A percentile compares a stretch with the other conserved stretches of the same genome.
These are phyloP conservation scores for Scaptomyza caliginosa DNA, from an alignment of 2,888 invertebrate genomes.

Conservation along the genomic window DNA sequence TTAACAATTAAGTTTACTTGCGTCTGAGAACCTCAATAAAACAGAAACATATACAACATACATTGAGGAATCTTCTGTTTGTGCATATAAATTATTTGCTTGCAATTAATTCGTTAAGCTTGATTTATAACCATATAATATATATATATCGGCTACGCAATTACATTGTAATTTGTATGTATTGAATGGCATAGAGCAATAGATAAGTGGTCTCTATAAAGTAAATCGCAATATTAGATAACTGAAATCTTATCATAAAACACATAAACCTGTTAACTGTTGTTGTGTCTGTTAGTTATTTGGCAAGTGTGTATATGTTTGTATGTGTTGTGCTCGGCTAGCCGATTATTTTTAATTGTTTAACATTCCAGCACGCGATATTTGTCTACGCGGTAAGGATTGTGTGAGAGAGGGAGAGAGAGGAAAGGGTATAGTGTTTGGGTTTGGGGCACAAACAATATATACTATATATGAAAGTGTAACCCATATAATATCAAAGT, in stretches of 20 bases:
- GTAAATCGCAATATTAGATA: constrained; percentile 42
- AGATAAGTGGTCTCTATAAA: constrained; percentile 5
- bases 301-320: constrained; percentile 35
- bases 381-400: constrained; percentile 22
- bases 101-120: neutral
- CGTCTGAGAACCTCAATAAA: constrained; percentile 23
- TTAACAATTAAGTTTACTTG: constrained; percentile 24
- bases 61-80: constrained; percentile 1
- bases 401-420: neutral
- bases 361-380: constrained; percentile 48
- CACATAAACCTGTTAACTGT: constrained; percentile 5
- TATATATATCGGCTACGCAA: neutral
- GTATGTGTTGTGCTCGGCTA: constrained; percentile 17
- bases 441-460: neutral
- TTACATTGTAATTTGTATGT: constrained; percentile 20
- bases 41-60: neutral
- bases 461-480: neutral
- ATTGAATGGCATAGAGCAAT: constrained; percentile 5
- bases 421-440: neutral
- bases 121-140: neutral
- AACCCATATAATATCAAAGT: constrained; percentile 26
- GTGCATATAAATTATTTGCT: constrained; percentile 5
- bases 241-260: constrained; percentile 37
- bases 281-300: constrained; percentile 35
- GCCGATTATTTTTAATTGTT: constrained; percentile 36